Evolutionary conservation across 1,140 invertebrate species (phyloP), one percentile per base, ranked within the genome.

Genomic region (Leptinotarsa lineolata): DNA sequence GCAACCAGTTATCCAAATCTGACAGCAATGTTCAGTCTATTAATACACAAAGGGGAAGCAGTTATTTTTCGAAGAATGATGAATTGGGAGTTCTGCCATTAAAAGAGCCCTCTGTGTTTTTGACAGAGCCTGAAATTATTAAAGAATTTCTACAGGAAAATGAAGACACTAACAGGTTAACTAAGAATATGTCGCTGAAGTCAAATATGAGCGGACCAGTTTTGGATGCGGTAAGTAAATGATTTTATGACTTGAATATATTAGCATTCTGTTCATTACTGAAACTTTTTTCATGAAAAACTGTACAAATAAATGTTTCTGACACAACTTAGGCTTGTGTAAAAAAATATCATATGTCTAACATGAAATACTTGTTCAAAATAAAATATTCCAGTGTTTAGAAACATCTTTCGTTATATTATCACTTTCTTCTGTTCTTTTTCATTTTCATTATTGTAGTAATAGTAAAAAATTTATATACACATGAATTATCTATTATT

Each of bases 91-190:
- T 63, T 58, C n/a, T 70, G 16, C n/a, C 18, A 58, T 68, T 74
- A 46, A 73, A 63, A 22, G 63, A 72, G n/a, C 70, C 72, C 4
- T 72, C 67, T 21, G 4, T 76, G 20, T 76, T 72, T 4, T 45
- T 76, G 21, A 68, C n/a, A 13, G 30, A 59, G 24, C 20, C 48
- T 61, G 30, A 73, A 44, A 64, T 24, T n/a, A 16, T 18, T 18
- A 54, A 54, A 54, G 48, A 16, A 8, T 54, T 54, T 15, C 15
- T 18, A 60, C 15, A 69, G 13, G 30, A 68, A 24, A 68, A 30
- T 61, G 59, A 20, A 39, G 66, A 68, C n/a, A 67, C 21, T 11
- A 71, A 13, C 18, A 22, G 2, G 5, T 21, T 63, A 4, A 45
- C 20, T 54, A 71, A 63, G 20, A 71, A 71, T 61, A 18, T 71